These are phyloP conservation scores for Archilochus colubris DNA, from an alignment of 2,113 vertebrate genomes.

Conservation along the genomic window DNA sequence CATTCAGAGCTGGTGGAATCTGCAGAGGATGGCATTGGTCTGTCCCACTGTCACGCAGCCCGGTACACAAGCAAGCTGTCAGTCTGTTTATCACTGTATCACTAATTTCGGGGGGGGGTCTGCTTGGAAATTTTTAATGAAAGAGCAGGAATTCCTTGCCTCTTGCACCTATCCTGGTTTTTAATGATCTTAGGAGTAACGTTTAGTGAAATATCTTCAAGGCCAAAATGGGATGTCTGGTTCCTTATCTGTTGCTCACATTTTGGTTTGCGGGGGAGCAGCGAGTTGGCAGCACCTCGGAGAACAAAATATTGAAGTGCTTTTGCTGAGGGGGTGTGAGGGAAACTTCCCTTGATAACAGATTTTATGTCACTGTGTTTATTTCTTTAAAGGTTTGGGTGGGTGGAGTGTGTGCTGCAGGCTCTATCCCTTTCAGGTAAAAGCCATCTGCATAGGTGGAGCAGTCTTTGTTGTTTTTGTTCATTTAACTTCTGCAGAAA, in stretches of 20 bases:
- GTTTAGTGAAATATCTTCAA: not conserved
- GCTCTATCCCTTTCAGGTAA: not conserved
- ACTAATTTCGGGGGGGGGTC: too few relatives aligned
- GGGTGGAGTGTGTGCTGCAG: not conserved
- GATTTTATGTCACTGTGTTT: not conserved
- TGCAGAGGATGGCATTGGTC: accelerated
- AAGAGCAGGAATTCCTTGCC: not conserved
- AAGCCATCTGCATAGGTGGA: not conserved
- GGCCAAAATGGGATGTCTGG: not conserved
- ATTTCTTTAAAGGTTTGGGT: not conserved
- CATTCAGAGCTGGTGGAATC: not conserved
- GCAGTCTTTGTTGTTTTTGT: slow-evolving; percentile 25
- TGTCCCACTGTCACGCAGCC: not conserved
- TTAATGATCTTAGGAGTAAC: not conserved
- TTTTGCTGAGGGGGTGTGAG: not conserved
- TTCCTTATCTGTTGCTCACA: not conserved
- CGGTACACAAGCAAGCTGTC: not conserved
- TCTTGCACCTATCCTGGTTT: not conserved
- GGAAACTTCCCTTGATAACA: slow-evolving; percentile 22
- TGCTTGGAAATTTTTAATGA: not conserved
- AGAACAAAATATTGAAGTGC: not conserved
- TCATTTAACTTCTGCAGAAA: slow-evolving; percentile 22
- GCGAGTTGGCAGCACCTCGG: not conserved
- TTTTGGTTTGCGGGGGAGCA: not conserved
- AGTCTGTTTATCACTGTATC: not conserved